A percentile compares a stretch with the other conserved stretches of the same genome.
These are phyloP conservation scores for Seira ritae DNA, from an alignment of 2,888 invertebrate species.

Conservation along the genomic window DNA sequence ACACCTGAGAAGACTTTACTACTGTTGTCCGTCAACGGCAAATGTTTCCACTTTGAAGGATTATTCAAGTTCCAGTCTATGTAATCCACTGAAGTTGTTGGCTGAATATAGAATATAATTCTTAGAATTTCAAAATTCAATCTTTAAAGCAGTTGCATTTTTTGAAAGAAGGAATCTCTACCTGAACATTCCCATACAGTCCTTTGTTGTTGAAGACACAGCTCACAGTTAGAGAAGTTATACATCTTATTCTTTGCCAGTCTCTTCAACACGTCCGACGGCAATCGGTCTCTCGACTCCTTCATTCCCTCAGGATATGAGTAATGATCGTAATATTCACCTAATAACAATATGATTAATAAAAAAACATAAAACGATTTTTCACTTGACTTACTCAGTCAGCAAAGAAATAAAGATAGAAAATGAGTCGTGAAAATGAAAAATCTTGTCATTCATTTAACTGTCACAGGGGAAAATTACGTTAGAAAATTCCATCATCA, in stretches of 20 bases:
- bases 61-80: slow-evolving; percentile 63
- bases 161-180: too few relatives aligned
- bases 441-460: slow-evolving; percentile 7
- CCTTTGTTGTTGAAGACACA: slow-evolving; percentile 61
- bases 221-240: slow-evolving; percentile 50
- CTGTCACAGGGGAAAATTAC: slow-evolving; percentile 25
- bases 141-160: too few relatives aligned
- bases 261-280: not conserved
- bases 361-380: not conserved
- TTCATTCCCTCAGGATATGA: slow-evolving; percentile 26
- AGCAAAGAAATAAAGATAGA: too few relatives aligned
- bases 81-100: slow-evolving; percentile 44
- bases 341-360: slow-evolving; percentile 28
- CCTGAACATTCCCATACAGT: slow-evolving; percentile 67
- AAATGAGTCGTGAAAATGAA: slow-evolving; percentile 27
- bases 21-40: slow-evolving; percentile 31
- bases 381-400: not conserved
- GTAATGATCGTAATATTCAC: slow-evolving; percentile 47
- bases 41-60: slow-evolving; percentile 67
- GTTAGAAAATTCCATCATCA: slow-evolving; percentile 12
- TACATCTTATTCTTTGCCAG: slow-evolving; percentile 30
- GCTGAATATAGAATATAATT: slow-evolving; percentile 31
- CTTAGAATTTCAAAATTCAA: not conserved
- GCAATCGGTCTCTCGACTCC: slow-evolving; percentile 1
- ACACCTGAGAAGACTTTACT: not conserved